Evolutionary conservation across 2,113 vertebrate species (phyloP), one percentile per base, ranked within the genome.

Genomic region (Bos indicus): DNA sequence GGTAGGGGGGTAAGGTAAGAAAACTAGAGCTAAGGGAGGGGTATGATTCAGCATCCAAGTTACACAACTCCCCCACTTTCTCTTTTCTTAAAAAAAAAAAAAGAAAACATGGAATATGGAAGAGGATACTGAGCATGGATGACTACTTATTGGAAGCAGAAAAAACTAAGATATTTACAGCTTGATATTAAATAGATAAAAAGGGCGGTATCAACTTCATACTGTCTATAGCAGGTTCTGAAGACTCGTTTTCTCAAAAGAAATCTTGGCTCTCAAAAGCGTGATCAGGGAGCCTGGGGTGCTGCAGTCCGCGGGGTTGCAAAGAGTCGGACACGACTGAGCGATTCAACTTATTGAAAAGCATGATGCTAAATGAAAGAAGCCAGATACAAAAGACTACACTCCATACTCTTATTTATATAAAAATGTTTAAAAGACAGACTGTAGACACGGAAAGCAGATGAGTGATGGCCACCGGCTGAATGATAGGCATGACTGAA

Each of bases 271-370:
- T 43, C 71, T 43, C 40, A 26, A 77, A 43, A 77, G 71, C 71
- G 26, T 26, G n/a, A 23, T 71, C 67, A 36, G n/a, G 67, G 21
- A 71, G 67, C n/a, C 67, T 40, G 67, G 67, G 67, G n/a, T 71
- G 67, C 9, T 71, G 19, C n/a, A 71, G 67, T 40, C 67, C 0
- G 0, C 6, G n/a, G 67, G n/a, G 67, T 40, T 0, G 0, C 67
- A 71, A 71, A 71, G 67, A 40, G 19, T 71, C 9, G 5, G 67
- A 71, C 67, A 40, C 1, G 19, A 71, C 67, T 23, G n/a, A 71
- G n/a, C 0, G 9, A 71, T 10, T 21, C n/a, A 36, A 67, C 17
- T 67, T 67, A 36, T 67, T 71, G n/a, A 71, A 71, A 36, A 71
- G n/a, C 19, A 23, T 11, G 36, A 74, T 74, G 71, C 71, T 43